Evolutionary conservation across 30 jellyfish, hydroid and myxozoan genomes (phyloP).

Genomic region (Aurelia aurita): DNA sequence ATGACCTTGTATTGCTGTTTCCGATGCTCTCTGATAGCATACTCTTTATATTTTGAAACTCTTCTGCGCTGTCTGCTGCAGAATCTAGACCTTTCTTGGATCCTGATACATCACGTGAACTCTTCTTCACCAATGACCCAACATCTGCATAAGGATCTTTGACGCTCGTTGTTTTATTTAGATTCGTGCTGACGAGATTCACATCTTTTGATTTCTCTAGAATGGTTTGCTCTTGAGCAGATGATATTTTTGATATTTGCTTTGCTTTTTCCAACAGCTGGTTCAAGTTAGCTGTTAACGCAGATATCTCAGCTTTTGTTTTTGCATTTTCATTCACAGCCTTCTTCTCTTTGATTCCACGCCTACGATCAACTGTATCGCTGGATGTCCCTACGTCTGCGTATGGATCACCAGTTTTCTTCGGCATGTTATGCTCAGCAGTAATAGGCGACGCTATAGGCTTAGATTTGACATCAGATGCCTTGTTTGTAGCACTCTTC

Average conservation of each 20-base stretch:
- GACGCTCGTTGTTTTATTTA: conserved; percentile 10
- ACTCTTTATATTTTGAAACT: conserved; percentile 1
- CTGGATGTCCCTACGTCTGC: conserved; percentile 1
- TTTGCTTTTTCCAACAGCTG: conserved; percentile 39
- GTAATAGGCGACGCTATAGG: not conserved
- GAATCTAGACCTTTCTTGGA: conserved; percentile 32
- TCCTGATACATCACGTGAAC: conserved; percentile 17
- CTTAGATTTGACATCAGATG: not conserved
- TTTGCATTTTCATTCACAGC: not conserved
- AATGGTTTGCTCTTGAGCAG: not conserved
- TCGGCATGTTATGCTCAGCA: conserved; percentile 35
- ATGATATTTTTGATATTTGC: conserved; percentile 22
- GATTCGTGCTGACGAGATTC: not conserved
- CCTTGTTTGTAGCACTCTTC: conserved; percentile 37
- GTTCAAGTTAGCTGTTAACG: conserved; percentile 17
- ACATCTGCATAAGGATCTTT: conserved; percentile 69
- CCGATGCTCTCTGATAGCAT: not conserved
- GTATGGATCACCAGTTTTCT: not conserved
- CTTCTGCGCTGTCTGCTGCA: conserved; percentile 9
- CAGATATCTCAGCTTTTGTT: conserved; percentile 21
- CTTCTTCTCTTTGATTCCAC: not conserved
- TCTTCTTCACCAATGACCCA: conserved; percentile 49
- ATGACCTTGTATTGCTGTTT: not conserved
- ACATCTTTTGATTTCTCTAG: not conserved
- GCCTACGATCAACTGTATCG: not conserved